phyloP scores from a whole-genome alignment of 2,797 vertebrate species.

The Semotilus atromaculatus region DNA sequence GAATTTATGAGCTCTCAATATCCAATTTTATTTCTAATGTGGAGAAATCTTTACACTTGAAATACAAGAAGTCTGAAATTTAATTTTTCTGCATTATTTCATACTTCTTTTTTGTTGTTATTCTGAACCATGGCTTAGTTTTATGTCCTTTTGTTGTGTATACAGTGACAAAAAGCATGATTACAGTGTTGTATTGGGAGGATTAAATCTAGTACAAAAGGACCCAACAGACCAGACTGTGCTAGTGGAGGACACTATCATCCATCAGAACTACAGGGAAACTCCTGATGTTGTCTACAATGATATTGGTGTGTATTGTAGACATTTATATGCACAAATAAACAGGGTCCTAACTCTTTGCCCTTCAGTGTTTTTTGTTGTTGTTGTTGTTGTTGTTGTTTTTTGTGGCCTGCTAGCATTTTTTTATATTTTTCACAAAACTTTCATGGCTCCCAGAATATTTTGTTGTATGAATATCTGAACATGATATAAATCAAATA shows the following conservation, averaged over 20 bases:
- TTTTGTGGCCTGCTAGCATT: neutral
- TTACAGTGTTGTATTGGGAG: conserved; percentile 82
- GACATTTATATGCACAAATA: neutral
- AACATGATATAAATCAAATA: neutral
- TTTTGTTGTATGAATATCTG: neutral
- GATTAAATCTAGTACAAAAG: conserved; percentile 71
- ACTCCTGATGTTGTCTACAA: conserved; percentile 73
- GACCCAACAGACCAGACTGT: conserved; percentile 82
- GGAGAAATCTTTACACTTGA: neutral
- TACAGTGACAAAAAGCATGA: conserved; percentile 66
- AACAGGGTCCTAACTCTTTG: neutral
- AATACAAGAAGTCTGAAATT: neutral
- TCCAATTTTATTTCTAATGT: neutral
- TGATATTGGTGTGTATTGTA: conserved; percentile 82
- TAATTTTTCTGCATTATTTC: neutral
- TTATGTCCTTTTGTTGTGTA: conserved; percentile 29
- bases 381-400: neutral
- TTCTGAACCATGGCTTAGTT: neutral
- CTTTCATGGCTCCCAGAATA: neutral
- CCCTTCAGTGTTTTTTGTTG: neutral
- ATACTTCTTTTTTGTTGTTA: neutral
- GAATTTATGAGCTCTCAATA: neutral
- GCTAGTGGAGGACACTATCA: conserved; percentile 75
- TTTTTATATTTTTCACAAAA: neutral
- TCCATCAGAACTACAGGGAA: conserved; percentile 79